Conservation (phyloP, 2,888 invertebrate species). For the Stenodema calcarata region DNA sequence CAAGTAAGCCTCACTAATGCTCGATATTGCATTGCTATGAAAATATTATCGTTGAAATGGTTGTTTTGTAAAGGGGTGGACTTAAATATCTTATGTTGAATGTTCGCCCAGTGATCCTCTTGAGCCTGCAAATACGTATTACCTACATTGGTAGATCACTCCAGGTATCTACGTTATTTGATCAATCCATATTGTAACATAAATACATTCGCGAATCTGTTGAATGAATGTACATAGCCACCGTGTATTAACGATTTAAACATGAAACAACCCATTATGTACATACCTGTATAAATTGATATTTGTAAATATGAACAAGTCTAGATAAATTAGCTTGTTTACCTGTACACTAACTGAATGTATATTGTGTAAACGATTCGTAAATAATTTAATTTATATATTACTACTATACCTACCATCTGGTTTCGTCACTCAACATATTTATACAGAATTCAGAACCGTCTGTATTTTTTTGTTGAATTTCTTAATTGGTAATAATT, state of each 20-base stretch:
- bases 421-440: conserved; percentile 18
- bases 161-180: background rate
- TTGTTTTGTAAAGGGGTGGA: no score
- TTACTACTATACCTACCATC: conserved; percentile 1
- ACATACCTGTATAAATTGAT: background rate
- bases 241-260: background rate
- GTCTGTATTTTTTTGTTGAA: conserved; percentile 46
- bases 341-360: conserved; percentile 30
- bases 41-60: no score
- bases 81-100: no score
- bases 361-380: conserved; percentile 23
- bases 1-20: no score
- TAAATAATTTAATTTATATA: conserved; percentile 5
- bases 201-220: background rate
- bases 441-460: background rate
- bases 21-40: no score
- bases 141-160: background rate
- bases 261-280: background rate
- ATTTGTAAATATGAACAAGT: conserved; percentile 17
- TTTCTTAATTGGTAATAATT: conserved; percentile 29
- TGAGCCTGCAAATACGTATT: background rate
- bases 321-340: background rate
- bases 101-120: background rate
- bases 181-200: background rate
- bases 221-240: background rate